Evolutionary conservation across 1,140 invertebrate genomes (phyloP).

Genomic region (Philotrypesis tridentata): DNA sequence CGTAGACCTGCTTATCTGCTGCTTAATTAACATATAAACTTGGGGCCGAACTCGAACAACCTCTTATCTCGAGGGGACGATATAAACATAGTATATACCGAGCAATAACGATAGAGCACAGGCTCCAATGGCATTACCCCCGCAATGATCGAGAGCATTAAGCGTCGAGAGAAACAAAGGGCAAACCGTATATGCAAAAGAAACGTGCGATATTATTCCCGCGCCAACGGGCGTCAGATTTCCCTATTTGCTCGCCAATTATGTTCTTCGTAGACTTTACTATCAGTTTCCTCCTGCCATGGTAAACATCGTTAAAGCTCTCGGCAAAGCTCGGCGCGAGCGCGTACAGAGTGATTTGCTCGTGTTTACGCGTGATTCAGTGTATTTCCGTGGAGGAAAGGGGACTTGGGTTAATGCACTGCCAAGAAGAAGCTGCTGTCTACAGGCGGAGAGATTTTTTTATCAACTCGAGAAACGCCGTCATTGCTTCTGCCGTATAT

Average conservation of each 20-base stretch:
- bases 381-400: no score
- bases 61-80: neutral
- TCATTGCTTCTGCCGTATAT: no score
- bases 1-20: neutral
- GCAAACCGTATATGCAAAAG: neutral
- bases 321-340: neutral
- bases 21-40: neutral
- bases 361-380: no score
- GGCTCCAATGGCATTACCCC: neutral
- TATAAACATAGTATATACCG: neutral
- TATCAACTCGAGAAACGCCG: no score
- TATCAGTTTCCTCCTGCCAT: neutral
- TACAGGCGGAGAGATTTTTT: neutral
- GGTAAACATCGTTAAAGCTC: neutral
- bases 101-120: neutral
- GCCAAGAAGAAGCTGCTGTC: neutral
- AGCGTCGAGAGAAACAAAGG: neutral
- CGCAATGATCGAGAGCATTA: neutral
- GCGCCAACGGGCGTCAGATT: neutral
- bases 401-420: neutral
- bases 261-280: neutral
- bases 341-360: no score
- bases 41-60: neutral
- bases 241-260: neutral
- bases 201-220: no score